Conservation (phyloP, 2,888 invertebrate species). For the Corbicula japonica region DNA sequence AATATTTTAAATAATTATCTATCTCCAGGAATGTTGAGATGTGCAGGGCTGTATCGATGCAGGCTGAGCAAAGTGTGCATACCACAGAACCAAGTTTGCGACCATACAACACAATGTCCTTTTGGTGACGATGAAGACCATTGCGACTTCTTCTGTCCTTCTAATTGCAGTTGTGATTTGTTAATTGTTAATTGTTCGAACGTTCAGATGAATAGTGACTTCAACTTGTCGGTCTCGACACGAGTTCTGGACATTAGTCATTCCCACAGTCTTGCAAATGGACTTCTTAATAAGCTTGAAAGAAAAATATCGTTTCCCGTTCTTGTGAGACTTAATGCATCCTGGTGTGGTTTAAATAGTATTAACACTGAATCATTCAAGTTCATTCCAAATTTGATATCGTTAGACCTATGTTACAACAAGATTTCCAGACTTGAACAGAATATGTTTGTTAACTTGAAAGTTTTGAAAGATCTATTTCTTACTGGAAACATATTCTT, state of each 20-base stretch:
- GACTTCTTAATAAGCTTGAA: too few species aligned
- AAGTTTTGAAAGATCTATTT: neutral
- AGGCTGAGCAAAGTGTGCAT: constrained; percentile 44
- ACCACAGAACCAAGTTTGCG: constrained; percentile 49
- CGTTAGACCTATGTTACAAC: constrained; percentile 31
- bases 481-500: constrained; percentile 22
- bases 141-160: constrained; percentile 48
- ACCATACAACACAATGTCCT: constrained; percentile 55
- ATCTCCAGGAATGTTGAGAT: too few species aligned
- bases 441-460: constrained; percentile 15
- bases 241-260: too few species aligned
- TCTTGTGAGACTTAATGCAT: too few species aligned
- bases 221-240: too few species aligned
- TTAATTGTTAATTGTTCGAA: too few species aligned
- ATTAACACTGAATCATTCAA: constrained; percentile 9
- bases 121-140: constrained; percentile 58
- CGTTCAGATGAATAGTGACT: too few species aligned
- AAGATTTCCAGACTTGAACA: neutral
- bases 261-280: too few species aligned
- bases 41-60: too few species aligned
- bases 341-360: too few species aligned
- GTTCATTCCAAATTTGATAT: constrained; percentile 10
- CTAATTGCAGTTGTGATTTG: constrained; percentile 22
- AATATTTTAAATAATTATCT: too few species aligned
- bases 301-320: too few species aligned